phyloP scores from a whole-genome alignment of 2,888 invertebrate genomes.

The Agriopis marginaria region DNA sequence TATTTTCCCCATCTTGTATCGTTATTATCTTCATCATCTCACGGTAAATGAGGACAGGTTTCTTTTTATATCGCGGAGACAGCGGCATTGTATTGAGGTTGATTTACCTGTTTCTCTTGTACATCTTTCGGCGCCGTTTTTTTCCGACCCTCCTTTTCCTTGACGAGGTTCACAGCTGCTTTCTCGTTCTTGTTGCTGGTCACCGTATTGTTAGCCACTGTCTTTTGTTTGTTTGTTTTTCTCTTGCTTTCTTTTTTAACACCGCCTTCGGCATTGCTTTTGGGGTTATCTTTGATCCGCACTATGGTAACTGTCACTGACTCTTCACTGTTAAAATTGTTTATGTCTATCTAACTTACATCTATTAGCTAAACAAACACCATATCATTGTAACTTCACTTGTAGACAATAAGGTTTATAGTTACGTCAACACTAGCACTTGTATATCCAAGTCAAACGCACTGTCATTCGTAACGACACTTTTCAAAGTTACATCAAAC shows the following conservation, averaged over 20 bases:
- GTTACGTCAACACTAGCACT: constrained; percentile 11
- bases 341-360: constrained; percentile 22
- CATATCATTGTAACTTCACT: constrained; percentile 9
- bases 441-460: constrained; percentile 8
- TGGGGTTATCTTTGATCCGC: constrained; percentile 88
- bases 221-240: constrained; percentile 87
- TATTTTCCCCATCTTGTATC: constrained; percentile 15
- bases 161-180: constrained; percentile 61
- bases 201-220: constrained; percentile 81
- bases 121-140: constrained; percentile 66
- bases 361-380: constrained; percentile 18
- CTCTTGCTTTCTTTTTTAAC: constrained; percentile 88
- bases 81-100: constrained; percentile 27
- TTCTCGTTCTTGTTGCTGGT: constrained; percentile 78
- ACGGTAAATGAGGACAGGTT: constrained; percentile 10
- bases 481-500: constrained; percentile 24
- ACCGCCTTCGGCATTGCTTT: constrained; percentile 87
- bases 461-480: constrained; percentile 30
- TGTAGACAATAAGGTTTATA: neutral
- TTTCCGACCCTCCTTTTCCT: constrained; percentile 70
- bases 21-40: constrained; percentile 16
- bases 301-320: constrained; percentile 87
- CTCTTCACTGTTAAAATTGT: constrained; percentile 47
- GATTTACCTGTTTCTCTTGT: constrained; percentile 46
- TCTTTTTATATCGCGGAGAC: constrained; percentile 11